Evolutionary conservation across 53 echinoderm and acorn worm species (phyloP), one percentile per base, ranked within the genome.

Genomic region (Paelopatides confundens): DNA sequence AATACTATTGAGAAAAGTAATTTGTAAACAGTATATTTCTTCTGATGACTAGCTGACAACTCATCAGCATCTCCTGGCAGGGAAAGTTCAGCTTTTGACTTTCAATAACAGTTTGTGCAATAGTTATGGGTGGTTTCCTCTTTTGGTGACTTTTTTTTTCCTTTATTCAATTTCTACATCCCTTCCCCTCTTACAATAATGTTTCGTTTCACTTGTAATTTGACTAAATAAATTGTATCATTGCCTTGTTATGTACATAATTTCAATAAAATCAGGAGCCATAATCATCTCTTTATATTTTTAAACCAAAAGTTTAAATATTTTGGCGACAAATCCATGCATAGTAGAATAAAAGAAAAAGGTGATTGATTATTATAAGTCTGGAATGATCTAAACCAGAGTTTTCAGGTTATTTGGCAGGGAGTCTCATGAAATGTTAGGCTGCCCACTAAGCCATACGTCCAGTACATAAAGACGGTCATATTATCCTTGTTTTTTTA

Each of bases 21-120:
- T 48, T 48, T 14, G 9, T 48, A 12, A 12, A 0, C 48, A 12
- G 10, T 48, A 12, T 48, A 12, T 48, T 33, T 11, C 69, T 35
- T 3, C 17, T 66, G 32, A 27, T 15, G 37, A 10, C 21, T 30
- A 36, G 34, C 13, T 33, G 11, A 2, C 21, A 36, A 48, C 48
- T 14, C 9, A 48, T 48, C 48, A 48, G 31, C 36, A 31, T 34
- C 36, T 26, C 38, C n/a, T 74, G 74, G 74, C 74, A 74, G 74
- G 74, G 74, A 74, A 74, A 74, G 74, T 74, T 74, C 1, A 24
- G 12, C 26, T 40, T 33, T 74, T 74, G 74, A 74, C 74, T 74
- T 74, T 74, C 74, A 74, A n/a, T 74, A 23, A 74, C 29, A 33
- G 24, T 26, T 74, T 46, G 74, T 74, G 74, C 74, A 74, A 74